Base-by-base conservation (phyloP, 1,140 invertebrate genomes). In the Pteromalus puparum region DNA sequence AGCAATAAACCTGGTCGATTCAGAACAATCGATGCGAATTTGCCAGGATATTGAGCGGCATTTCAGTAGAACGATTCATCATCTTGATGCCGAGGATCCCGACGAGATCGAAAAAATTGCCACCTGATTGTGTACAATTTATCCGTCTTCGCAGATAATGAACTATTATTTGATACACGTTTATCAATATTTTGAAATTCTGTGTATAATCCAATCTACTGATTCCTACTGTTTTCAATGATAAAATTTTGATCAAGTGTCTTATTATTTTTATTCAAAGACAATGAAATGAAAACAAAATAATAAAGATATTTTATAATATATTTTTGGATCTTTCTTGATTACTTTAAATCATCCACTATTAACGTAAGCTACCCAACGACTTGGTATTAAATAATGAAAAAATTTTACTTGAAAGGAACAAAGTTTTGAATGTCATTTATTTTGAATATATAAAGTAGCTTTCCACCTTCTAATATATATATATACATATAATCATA, bases 71-170 rank as follows among this genome's bases (percentile, higher is more conserved):
- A 96, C 96, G 89, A 98, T 99, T 85, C 87, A 94, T 13, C 95
- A 95, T 78, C 92, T 99, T 15, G 96, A 99, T 91, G 96, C 97
- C 30, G 97, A 98, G 87, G 97, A 99, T 93, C 95, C 96, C 3
- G 97, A 98, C 91, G 97, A 98, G 92, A 97, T 99, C 88, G 98
- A 98, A 90, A 97, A 98, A 92, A 96, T 99, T 91, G 95, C 95
- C 86, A 93, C 93, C 87, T 95, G 92, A 89, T 87, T 78, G 10
- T 28, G 26, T 67, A 70, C 18, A 61, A 61, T 61, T 7, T 21
- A 61, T 61, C 21, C 21, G 6, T n/a, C 21, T 61, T 61, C 4
- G 2, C 21, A 61, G 21, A 61, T 61, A 53, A 42, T 12, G 21
- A 61, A 61, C 21, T 61, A 61, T 61, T 61, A 21, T 61, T 61